Evolutionary conservation across 1,140 invertebrate genomes (phyloP).

Genomic region (Chelonus insularis): DNA sequence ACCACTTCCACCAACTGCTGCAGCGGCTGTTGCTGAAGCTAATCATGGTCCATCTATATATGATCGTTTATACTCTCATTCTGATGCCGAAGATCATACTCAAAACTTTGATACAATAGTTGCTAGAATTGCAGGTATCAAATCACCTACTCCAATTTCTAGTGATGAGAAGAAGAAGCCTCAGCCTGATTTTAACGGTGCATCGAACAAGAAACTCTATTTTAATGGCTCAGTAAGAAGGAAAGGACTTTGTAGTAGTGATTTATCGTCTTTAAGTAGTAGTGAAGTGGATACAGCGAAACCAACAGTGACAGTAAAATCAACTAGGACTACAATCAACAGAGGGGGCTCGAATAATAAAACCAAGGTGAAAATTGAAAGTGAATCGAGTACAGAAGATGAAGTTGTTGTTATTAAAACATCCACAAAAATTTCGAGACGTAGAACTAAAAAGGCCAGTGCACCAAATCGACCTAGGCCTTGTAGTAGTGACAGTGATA

Average conservation of each 20-base stretch:
- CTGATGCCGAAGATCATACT: slow-evolving; percentile 67
- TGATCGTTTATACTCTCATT: slow-evolving; percentile 80
- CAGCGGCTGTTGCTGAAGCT: slow-evolving; percentile 78
- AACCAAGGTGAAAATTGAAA: slow-evolving; percentile 38
- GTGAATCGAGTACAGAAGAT: slow-evolving; percentile 53
- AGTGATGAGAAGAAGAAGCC: slow-evolving; percentile 65
- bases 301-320: slow-evolving; percentile 36
- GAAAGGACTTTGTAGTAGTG: slow-evolving; percentile 68
- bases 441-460: slow-evolving; percentile 50
- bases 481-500: slow-evolving; percentile 50
- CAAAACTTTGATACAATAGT: slow-evolving; percentile 73
- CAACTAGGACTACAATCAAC: slow-evolving; percentile 44
- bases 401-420: slow-evolving; percentile 33
- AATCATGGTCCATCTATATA: slow-evolving; percentile 90
- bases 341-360: slow-evolving; percentile 16
- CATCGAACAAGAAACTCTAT: slow-evolving; percentile 72
- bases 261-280: slow-evolving; percentile 67
- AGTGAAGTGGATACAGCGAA: slow-evolving; percentile 62
- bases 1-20: slow-evolving; percentile 64
- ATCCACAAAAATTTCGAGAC: slow-evolving; percentile 37
- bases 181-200: slow-evolving; percentile 68
- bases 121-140: slow-evolving; percentile 70
- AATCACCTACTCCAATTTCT: slow-evolving; percentile 58
- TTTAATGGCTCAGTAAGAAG: slow-evolving; percentile 73
- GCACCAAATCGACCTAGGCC: slow-evolving; percentile 39